Base-by-base conservation (phyloP, 1,140 invertebrate genomes). In the Oncopodura yosiiana region DNA sequence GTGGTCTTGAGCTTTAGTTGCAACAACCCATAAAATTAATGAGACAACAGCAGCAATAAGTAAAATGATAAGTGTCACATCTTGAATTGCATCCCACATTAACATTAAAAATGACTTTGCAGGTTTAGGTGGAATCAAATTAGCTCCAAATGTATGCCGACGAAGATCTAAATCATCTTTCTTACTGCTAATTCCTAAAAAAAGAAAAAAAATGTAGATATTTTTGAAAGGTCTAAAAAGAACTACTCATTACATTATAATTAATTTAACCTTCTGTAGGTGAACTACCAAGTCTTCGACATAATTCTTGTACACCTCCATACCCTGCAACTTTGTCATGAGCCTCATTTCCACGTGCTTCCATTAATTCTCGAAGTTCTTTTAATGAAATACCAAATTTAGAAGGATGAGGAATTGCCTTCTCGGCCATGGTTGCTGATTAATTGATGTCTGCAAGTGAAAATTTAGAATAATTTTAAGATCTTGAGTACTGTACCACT, bases 41-140 rank as follows among this genome's bases (percentile, higher is more conserved):
- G 77, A 79, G 27, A 80, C 69, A 43, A 75, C 54, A 14, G 75
- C 71, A 29, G 74, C 71, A 12, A 75, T 65, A 58, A 71, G 63
- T n/a, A 74, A 65, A 67, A 83, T 81, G 56, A 84, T 79, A 29
- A 83, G 73, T 0, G 81, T 83, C 16, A 80, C 72, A 66, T 83
- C 81, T 69, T 83, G 80, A 27, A 82, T 61, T 12, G 82, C 82
- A 66, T 84, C 82, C 78, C 79, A 84, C 21, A 82, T 76, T 49
- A 84, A 68, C 56, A 71, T 71, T 43, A 81, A 69, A 68, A 84
- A 84, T 21, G 75, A 73, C 68, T 82, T 83, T n/a, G 81, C 74
- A 27, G 77, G 75, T 68, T 80, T 81, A 5, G 81, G 79, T 39
- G 81, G 81, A 66, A 84, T 83, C 48, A 75, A 67, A 67, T 84